A percentile compares a stretch with the other conserved stretches of the same genome.
Evolutionary conservation across 2,797 vertebrate species (phyloP).

Genomic region (Chromobotia macracanthus): DNA sequence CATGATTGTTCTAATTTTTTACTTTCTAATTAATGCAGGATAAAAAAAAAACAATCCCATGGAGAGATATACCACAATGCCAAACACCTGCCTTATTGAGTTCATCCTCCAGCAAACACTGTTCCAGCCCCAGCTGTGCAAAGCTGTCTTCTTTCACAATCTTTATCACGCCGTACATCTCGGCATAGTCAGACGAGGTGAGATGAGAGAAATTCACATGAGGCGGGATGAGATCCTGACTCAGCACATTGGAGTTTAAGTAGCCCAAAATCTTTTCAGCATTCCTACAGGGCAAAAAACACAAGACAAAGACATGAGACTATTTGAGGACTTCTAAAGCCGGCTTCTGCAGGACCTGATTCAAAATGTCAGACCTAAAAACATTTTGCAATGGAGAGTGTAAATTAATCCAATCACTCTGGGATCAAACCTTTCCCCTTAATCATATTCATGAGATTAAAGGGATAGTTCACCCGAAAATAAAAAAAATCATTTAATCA

Average conservation of each 20-base stretch:
- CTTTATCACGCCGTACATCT: conserved; percentile 94
- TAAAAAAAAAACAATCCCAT: neutral
- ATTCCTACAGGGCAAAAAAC: conserved; percentile 79
- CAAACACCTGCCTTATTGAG: conserved; percentile 86
- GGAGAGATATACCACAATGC: neutral
- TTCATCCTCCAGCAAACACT: conserved; percentile 90
- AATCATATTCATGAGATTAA: conserved; percentile 14
- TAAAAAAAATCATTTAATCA: no score
- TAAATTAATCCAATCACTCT: neutral
- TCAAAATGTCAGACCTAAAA: neutral
- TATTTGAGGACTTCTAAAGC: neutral
- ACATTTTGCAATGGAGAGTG: neutral
- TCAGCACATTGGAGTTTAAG: conserved; percentile 86
- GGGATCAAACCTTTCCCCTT: neutral
- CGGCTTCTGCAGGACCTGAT: neutral
- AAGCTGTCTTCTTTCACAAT: conserved; percentile 90
- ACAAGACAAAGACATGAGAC: conserved; percentile 10
- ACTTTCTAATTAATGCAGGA: neutral
- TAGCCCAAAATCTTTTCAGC: conserved; percentile 93
- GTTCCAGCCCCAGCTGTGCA: conserved; percentile 84
- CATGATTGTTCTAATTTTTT: neutral
- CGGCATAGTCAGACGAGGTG: conserved; percentile 85
- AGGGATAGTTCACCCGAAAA: neutral
- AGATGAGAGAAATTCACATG: conserved; percentile 97
- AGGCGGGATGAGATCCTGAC: conserved; percentile 90